Percentiles rank a stretch among this genome's conserved stretches.
Conservation (phyloP, 1,140 invertebrate genomes). For the Lepidurus couesii region DNA sequence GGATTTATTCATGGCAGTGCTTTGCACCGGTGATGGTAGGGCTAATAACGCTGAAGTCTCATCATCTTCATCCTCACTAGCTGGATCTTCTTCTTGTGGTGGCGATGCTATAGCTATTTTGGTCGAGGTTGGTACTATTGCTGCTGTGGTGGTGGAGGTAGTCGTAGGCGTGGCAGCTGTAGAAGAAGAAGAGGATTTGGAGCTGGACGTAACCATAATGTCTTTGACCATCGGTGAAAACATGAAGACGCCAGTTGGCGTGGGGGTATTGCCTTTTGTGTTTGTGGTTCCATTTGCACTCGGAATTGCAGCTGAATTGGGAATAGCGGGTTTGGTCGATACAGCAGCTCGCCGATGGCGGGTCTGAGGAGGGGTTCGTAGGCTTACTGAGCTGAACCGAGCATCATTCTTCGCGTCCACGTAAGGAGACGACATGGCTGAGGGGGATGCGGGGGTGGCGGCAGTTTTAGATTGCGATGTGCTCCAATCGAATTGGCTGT, state of each 20-base stretch:
- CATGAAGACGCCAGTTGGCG: slow-evolving; percentile 1
- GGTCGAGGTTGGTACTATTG: neutral
- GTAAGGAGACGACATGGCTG: neutral
- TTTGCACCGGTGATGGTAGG: neutral
- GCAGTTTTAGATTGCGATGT: neutral
- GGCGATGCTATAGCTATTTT: neutral
- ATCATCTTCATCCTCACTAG: slow-evolving; percentile 2
- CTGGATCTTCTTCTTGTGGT: neutral
- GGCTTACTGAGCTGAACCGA: neutral
- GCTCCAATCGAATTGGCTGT: slow-evolving; percentile 19
- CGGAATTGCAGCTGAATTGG: neutral
- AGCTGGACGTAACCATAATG: slow-evolving; percentile 7
- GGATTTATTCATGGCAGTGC: slow-evolving; percentile 18
- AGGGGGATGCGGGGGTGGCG: neutral
- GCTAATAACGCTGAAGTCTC: slow-evolving; percentile 4
- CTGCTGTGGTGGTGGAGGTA: neutral
- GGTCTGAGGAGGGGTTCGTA: neutral
- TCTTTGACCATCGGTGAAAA: slow-evolving; percentile 8
- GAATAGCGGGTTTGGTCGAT: neutral
- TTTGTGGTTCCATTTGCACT: neutral
- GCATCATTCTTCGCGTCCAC: neutral
- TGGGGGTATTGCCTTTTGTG: neutral
- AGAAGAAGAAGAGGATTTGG: neutral
- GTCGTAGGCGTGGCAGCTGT: neutral
- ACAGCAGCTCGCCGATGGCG: neutral